Percentiles rank a stretch among this genome's conserved stretches.
Conservation (phyloP, 1,140 invertebrate species). For the Acromyrmex heyeri region DNA sequence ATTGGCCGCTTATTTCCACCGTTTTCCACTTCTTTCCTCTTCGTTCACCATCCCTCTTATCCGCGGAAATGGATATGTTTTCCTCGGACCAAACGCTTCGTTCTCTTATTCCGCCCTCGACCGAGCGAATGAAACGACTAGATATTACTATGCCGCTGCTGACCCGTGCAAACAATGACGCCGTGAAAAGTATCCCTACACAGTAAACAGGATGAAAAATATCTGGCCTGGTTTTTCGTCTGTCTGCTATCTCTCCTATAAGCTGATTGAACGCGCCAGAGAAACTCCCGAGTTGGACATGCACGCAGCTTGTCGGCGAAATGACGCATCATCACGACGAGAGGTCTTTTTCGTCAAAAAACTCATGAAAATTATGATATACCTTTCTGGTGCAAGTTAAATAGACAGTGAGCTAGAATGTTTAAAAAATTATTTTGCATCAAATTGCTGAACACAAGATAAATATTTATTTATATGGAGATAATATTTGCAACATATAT, state of each 20-base stretch:
- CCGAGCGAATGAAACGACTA: conserved; percentile 50
- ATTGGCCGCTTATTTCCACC: conserved; percentile 11
- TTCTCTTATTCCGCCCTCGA: conserved; percentile 61
- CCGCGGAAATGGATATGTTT: conserved; percentile 73
- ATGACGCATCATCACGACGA: conserved; percentile 34
- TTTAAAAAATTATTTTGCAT: conserved; percentile 21
- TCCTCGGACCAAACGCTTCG: conserved; percentile 52
- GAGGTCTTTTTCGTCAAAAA: conserved; percentile 13
- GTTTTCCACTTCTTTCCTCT: conserved; percentile 5
- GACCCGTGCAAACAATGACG: conserved; percentile 77
- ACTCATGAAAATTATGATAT: conserved; percentile 35
- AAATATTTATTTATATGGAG: background rate
- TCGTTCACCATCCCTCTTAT: conserved; percentile 12
- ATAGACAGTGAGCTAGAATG: background rate
- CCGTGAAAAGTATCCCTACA: conserved; percentile 65
- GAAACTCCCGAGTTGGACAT: conserved; percentile 66
- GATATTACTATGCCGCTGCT: conserved; percentile 69
- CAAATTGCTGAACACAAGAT: no score
- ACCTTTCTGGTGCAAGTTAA: background rate
- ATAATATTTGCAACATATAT: conserved; percentile 7
- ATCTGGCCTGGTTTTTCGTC: conserved; percentile 58
- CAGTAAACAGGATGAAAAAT: conserved; percentile 75
- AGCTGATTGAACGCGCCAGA: conserved; percentile 69
- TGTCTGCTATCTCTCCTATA: conserved; percentile 67
- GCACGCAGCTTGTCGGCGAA: conserved; percentile 61